Conservation (phyloP, 2,113 vertebrate genomes). For the Syrrhaptes paradoxus region DNA sequence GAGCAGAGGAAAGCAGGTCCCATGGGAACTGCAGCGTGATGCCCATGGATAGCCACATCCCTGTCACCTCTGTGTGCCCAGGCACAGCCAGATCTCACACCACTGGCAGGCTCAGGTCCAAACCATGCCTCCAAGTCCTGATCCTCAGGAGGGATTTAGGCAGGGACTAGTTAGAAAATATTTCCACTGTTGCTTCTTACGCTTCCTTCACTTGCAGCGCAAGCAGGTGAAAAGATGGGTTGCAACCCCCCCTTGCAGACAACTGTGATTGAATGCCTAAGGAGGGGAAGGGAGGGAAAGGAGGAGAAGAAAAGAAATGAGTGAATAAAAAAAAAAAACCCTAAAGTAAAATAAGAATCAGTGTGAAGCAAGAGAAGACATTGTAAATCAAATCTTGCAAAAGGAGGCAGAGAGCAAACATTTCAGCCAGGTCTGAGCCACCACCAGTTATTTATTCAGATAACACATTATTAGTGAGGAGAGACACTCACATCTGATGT, state of each 20-base stretch:
- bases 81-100: fast-evolving
- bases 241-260: background rate
- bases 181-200: background rate
- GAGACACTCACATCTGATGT: slow-evolving; percentile 50
- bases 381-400: slow-evolving; percentile 61
- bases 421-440: slow-evolving; percentile 50
- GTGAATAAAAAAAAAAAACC: background rate
- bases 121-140: background rate
- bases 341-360: slow-evolving; percentile 55
- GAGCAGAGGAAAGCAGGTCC: background rate
- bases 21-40: background rate
- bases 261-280: slow-evolving; percentile 28
- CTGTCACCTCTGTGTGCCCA: background rate
- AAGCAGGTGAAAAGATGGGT: background rate
- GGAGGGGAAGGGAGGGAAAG: background rate
- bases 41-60: background rate
- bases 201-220: background rate
- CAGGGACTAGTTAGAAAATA: background rate
- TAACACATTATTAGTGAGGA: slow-evolving; percentile 61
- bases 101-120: background rate
- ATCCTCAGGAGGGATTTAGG: background rate
- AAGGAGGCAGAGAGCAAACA: slow-evolving; percentile 39
- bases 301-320: slow-evolving; percentile 12
- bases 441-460: slow-evolving; percentile 67
- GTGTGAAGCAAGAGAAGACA: slow-evolving; percentile 28